Evolutionary conservation across 2,888 invertebrate species (phyloP).

Genomic region (Drosophila vallismaia): DNA sequence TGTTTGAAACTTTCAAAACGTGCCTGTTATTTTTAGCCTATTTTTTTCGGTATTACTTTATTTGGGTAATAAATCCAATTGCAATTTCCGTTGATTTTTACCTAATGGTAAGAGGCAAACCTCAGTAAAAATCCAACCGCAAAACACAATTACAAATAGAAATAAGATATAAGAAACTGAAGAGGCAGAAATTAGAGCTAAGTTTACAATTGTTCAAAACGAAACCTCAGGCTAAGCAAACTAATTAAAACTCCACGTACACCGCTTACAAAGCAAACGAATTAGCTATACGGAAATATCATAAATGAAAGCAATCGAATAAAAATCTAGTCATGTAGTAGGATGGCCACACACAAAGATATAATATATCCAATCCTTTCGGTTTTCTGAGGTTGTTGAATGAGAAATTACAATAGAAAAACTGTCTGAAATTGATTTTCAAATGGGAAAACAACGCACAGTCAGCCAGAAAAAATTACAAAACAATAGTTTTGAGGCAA

Average conservation of each 20-base stretch:
- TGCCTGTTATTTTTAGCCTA: background rate
- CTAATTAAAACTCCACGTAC: conserved; percentile 52
- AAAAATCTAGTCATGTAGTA: conserved; percentile 48
- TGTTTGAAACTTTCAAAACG: background rate
- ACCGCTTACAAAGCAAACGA: conserved; percentile 9
- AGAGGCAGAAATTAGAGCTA: conserved; percentile 45
- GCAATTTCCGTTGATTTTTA: conserved; percentile 10
- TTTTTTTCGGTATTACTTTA: background rate
- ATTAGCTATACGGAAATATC: conserved; percentile 27
- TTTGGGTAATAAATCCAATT: conserved; percentile 12
- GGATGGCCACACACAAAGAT: conserved; percentile 52
- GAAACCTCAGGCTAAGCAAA: conserved; percentile 28
- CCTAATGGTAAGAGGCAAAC: conserved; percentile 8
- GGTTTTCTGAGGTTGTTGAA: conserved; percentile 1
- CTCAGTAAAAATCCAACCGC: conserved; percentile 39
- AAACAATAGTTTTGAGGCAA: conserved; percentile 39
- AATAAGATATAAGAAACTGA: conserved; percentile 42
- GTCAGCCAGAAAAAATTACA: conserved; percentile 36
- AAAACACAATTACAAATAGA: conserved; percentile 54
- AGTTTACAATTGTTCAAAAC: conserved; percentile 4
- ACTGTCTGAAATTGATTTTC: conserved; percentile 71
- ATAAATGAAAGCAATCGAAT: conserved; percentile 30
- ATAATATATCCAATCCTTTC: conserved; percentile 12
- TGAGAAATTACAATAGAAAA: conserved; percentile 57
- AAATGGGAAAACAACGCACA: conserved; percentile 50